phyloP scores from a whole-genome alignment of 2,888 invertebrate species.

The Sisyra nigra region DNA sequence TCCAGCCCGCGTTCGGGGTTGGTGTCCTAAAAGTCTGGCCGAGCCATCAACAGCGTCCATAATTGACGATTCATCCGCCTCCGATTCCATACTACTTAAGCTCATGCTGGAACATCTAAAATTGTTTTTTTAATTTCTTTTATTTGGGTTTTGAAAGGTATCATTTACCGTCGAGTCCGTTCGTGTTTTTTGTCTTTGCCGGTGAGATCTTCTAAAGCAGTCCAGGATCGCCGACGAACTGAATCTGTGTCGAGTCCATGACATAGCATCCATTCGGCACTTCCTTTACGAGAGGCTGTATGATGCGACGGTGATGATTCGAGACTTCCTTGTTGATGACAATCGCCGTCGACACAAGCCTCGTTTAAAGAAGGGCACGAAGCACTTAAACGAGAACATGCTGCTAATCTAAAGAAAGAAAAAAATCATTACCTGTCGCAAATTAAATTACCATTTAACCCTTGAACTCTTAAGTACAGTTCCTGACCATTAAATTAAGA shows the following conservation, averaged over 20 bases:
- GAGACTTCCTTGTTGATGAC: conserved; percentile 25
- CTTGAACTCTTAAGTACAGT: too few species aligned
- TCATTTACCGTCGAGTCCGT: not conserved
- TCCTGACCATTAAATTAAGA: too few species aligned
- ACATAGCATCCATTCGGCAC: conserved; percentile 32
- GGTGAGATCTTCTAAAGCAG: conserved; percentile 59
- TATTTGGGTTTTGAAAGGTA: too few species aligned
- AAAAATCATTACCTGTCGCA: not conserved
- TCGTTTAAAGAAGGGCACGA: conserved; percentile 59
- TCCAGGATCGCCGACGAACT: conserved; percentile 65
- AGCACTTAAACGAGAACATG: conserved; percentile 44
- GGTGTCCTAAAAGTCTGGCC: conserved; percentile 33
- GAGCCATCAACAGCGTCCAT: conserved; percentile 34
- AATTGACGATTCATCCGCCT: conserved; percentile 51
- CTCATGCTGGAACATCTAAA: conserved; percentile 37
- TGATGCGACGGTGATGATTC: conserved; percentile 28
- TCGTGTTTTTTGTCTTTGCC: conserved; percentile 31
- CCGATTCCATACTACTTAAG: conserved; percentile 70
- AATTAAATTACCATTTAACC: not conserved
- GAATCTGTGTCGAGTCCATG: conserved; percentile 22
- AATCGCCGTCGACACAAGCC: conserved; percentile 24
- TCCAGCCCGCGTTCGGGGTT: conserved; percentile 24
- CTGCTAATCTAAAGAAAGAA: conserved; percentile 11
- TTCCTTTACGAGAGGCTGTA: conserved; percentile 44
- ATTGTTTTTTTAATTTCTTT: too few species aligned